A percentile compares a stretch with the other conserved stretches of the same genome.
phyloP scores from a whole-genome alignment of 2,113 vertebrate species.

The Myiozetetes cayanensis region DNA sequence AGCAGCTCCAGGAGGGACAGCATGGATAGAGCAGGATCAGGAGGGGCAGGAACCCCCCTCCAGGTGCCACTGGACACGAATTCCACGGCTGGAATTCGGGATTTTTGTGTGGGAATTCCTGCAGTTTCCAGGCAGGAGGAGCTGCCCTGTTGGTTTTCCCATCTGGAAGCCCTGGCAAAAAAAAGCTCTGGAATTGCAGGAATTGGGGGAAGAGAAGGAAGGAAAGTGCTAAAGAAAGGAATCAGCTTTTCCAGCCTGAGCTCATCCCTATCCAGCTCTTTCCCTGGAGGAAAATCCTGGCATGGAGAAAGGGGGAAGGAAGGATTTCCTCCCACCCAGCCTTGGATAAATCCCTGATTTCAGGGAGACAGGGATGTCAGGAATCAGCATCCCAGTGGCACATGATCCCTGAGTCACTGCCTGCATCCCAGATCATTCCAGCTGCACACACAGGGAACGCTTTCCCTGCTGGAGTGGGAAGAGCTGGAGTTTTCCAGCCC shows the following conservation, averaged over 20 bases:
- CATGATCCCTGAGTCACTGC: not conserved
- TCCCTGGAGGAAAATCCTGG: slow-evolving; percentile 25
- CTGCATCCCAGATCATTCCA: not conserved
- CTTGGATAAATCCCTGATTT: not conserved
- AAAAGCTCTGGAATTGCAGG: not conserved
- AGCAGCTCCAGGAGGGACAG: not conserved
- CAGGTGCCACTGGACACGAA: not conserved
- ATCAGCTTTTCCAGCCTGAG: slow-evolving; percentile 40
- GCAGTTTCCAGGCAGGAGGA: not conserved
- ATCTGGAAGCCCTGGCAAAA: not conserved
- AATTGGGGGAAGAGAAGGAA: not conserved
- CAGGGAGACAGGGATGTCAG: not conserved
- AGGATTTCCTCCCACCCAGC: slow-evolving; percentile 37
- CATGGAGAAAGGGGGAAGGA: slow-evolving; percentile 35
- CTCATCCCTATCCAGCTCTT: slow-evolving; percentile 41
- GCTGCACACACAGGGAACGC: not conserved
- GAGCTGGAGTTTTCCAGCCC: not conserved
- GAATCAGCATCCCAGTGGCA: not conserved
- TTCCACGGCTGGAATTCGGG: not conserved
- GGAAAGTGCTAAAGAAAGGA: not conserved
- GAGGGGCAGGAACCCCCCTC: not conserved
- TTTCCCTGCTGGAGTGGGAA: not conserved
- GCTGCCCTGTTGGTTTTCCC: not conserved
- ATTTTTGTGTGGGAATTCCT: not conserved
- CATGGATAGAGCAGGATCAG: not conserved